These are phyloP conservation scores for Glyphotaelius pellucidus DNA, from an alignment of 2,888 invertebrate species.

Conservation along the genomic window DNA sequence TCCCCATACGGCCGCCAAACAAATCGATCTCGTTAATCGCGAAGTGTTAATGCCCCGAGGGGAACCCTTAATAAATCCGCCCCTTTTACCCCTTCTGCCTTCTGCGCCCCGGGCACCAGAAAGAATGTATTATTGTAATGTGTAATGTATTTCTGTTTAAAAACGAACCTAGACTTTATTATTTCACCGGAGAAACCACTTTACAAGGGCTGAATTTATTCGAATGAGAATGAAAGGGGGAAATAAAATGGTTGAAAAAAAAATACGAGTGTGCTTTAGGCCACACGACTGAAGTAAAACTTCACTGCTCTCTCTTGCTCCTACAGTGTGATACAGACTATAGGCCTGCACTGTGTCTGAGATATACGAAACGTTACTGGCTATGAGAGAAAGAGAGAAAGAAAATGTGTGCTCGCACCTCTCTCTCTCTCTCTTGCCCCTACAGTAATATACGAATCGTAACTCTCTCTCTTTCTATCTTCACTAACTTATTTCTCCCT, in stretches of 20 bases:
- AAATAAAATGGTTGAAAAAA: not conserved
- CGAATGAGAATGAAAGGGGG: not conserved
- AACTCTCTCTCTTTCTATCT: too few species aligned
- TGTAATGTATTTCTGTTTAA: not conserved
- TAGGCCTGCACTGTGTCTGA: too few species aligned
- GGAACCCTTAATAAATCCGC: slow-evolving; percentile 51
- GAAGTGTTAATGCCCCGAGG: slow-evolving; percentile 48
- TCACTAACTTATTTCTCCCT: too few species aligned
- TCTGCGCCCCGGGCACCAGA: not conserved
- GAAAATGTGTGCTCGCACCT: too few species aligned
- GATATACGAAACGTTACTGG: too few species aligned
- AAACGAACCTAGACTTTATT: not conserved
- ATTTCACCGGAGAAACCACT: not conserved
- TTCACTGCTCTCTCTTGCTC: too few species aligned
- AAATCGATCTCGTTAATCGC: slow-evolving; percentile 53
- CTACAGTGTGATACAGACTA: too few species aligned
- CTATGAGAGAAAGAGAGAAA: too few species aligned
- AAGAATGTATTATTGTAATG: not conserved
- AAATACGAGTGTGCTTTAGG: too few species aligned
- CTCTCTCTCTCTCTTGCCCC: too few species aligned
- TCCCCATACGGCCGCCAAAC: not conserved
- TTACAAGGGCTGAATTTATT: not conserved
- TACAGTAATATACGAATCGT: too few species aligned
- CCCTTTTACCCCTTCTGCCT: not conserved
- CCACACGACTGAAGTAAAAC: too few species aligned